phyloP scores from a whole-genome alignment of 1,140 invertebrate genomes.

The Babylonia areolata region DNA sequence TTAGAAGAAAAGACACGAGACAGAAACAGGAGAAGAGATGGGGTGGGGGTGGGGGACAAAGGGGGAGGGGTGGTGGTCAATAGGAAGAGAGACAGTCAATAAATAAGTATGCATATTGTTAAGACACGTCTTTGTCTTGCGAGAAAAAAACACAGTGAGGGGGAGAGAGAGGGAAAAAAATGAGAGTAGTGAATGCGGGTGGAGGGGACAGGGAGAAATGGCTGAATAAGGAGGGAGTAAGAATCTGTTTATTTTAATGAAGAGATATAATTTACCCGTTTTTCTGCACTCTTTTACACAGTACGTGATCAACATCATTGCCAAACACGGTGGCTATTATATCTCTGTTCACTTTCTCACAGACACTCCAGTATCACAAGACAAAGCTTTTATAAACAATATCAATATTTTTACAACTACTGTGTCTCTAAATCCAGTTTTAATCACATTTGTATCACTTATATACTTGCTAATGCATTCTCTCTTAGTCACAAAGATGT shows the following conservation, averaged over 20 bases:
- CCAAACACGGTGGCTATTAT: background rate
- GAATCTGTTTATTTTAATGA: background rate
- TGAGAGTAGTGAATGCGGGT: background rate
- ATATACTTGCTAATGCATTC: no score
- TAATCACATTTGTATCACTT: background rate
- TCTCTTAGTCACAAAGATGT: background rate
- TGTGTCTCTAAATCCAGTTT: background rate
- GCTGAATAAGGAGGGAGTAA: no score
- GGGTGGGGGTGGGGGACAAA: no score
- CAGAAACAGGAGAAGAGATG: no score
- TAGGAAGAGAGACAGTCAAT: no score
- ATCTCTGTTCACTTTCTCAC: background rate
- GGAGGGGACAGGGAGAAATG: background rate
- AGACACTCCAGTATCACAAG: constrained; percentile 10
- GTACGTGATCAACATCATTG: background rate
- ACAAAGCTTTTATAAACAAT: constrained; percentile 7
- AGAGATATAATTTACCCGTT: background rate
- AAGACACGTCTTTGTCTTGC: no score
- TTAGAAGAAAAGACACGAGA: no score
- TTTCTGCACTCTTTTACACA: background rate
- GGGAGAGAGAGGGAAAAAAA: background rate
- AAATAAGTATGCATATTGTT: no score
- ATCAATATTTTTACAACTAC: background rate
- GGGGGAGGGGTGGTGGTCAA: no score
- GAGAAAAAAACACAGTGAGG: no score